Conservation (phyloP, 2,113 vertebrate species). For the Neofelis nebulosa region DNA sequence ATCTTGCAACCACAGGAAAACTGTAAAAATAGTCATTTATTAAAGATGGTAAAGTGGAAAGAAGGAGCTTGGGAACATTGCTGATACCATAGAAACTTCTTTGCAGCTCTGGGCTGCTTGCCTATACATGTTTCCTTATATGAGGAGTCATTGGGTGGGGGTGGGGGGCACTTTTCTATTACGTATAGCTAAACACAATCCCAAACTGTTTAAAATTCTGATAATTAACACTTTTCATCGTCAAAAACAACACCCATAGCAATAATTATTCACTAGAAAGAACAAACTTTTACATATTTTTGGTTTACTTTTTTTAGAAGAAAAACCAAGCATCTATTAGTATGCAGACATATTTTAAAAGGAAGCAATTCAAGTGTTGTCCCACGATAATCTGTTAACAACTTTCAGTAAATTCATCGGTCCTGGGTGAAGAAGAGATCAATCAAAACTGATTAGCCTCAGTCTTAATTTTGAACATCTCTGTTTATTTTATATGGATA, state of each 20-base stretch:
- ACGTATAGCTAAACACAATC: neutral
- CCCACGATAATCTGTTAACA: neutral
- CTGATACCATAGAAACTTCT: neutral
- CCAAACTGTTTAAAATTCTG: neutral
- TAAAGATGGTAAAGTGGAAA: neutral
- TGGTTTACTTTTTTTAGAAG: neutral
- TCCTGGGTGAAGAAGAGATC: neutral
- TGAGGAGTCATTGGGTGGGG: neutral
- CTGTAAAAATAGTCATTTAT: neutral
- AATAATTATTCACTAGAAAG: neutral
- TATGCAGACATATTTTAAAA: neutral
- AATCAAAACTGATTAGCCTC: neutral
- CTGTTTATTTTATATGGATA: neutral
- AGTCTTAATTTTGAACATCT: neutral
- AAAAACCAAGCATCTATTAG: neutral
- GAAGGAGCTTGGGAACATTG: neutral
- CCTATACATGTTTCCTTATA: neutral
- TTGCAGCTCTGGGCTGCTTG: neutral
- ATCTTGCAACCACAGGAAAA: neutral
- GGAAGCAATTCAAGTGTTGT: neutral
- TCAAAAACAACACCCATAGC: neutral
- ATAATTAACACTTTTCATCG: neutral
- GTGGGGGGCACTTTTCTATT: neutral
- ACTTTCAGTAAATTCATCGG: neutral
- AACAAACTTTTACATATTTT: neutral